phyloP scores from a whole-genome alignment of 1,140 invertebrate genomes.

The Eulimnadia texana region DNA sequence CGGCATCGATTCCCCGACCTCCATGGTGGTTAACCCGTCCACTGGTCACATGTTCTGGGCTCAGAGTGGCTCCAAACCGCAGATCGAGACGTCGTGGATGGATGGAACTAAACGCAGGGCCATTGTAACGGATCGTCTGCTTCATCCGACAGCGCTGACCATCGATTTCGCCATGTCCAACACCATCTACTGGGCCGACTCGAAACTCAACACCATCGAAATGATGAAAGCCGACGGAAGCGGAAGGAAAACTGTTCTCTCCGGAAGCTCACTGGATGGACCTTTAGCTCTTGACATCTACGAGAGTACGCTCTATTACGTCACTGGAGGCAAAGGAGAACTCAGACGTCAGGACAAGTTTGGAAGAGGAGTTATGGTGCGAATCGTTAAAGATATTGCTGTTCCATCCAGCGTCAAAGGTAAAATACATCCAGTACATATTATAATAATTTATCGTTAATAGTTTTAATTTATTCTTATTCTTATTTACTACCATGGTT shows the following conservation, averaged over 20 bases:
- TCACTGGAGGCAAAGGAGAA: conserved; percentile 66
- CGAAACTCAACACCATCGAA: conserved; percentile 85
- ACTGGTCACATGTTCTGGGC: conserved; percentile 71
- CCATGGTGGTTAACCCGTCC: conserved; percentile 74
- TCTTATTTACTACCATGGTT: too few species aligned
- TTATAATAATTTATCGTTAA: too few species aligned
- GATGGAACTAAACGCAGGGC: conserved; percentile 63
- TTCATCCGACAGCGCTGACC: conserved; percentile 70
- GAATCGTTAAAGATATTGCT: conserved; percentile 59
- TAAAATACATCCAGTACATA: conserved; percentile 28
- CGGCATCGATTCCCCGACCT: conserved; percentile 61
- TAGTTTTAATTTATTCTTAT: too few species aligned
- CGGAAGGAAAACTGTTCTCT: conserved; percentile 53
- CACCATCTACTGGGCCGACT: conserved; percentile 87
- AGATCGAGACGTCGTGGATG: conserved; percentile 85
- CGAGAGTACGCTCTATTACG: conserved; percentile 79
- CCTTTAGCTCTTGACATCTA: conserved; percentile 84
- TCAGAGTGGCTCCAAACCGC: conserved; percentile 60
- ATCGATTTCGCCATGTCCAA: conserved; percentile 83
- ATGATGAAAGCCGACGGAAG: conserved; percentile 69
- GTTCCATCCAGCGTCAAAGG: conserved; percentile 72
- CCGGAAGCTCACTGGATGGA: conserved; percentile 54
- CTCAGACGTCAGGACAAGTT: conserved; percentile 85
- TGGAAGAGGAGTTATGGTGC: conserved; percentile 75
- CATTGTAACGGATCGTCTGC: conserved; percentile 59